Conservation (phyloP, 2,113 vertebrate genomes). For the Riparia riparia region DNA sequence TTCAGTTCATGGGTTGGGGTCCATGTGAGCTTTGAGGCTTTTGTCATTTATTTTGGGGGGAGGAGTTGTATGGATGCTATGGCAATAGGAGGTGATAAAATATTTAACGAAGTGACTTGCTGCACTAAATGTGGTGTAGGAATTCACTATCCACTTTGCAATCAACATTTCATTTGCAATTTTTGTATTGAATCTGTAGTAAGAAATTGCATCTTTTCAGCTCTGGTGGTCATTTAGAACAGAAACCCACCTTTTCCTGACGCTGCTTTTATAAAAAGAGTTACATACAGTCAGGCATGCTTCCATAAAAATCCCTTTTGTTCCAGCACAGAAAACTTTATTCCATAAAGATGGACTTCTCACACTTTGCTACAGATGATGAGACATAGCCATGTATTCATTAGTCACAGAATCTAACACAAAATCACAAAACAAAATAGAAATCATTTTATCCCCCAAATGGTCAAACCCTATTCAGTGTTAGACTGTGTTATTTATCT, state of each 20-base stretch:
- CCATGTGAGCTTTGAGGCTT: neutral
- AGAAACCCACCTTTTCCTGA: neutral
- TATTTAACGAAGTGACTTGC: neutral
- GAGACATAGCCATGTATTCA: neutral
- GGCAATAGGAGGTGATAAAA: neutral
- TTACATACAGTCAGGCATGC: neutral
- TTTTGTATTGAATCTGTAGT: neutral
- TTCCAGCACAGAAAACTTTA: conserved; percentile 2
- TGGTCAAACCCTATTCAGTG: neutral
- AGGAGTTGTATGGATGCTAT: neutral
- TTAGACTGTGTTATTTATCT: conserved; percentile 6
- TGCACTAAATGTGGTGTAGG: neutral
- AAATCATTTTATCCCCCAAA: conserved; percentile 29
- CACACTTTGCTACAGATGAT: neutral
- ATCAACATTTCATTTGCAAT: neutral
- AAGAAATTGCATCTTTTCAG: neutral
- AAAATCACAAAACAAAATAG: neutral
- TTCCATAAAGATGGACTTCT: conserved; percentile 2
- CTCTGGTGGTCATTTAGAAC: neutral
- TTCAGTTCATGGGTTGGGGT: neutral
- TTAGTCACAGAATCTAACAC: conserved; percentile 4
- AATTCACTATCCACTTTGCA: neutral
- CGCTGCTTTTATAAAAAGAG: neutral
- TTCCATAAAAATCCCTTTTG: conserved; percentile 9
- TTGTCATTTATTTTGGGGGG: neutral